These are phyloP conservation scores for Pithys albifrons DNA, from an alignment of 2,113 vertebrate genomes.

Conservation along the genomic window DNA sequence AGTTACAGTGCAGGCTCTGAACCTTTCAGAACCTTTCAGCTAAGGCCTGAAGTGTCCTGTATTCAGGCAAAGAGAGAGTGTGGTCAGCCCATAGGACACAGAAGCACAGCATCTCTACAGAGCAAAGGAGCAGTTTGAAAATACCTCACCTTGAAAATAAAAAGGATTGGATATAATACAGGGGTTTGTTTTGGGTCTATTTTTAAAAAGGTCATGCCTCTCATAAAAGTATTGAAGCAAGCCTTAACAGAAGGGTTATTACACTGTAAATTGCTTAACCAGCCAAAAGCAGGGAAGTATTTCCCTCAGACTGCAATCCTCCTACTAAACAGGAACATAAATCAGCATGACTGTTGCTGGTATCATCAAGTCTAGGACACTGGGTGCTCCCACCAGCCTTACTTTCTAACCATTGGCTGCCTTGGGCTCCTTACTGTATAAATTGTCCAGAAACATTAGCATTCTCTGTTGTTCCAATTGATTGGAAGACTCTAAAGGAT, in stretches of 20 bases:
- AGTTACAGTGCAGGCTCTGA: neutral
- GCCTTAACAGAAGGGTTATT: neutral
- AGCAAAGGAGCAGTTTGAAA: neutral
- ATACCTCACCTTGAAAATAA: constrained; percentile 7
- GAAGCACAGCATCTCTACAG: neutral
- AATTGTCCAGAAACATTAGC: neutral
- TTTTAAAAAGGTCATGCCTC: neutral
- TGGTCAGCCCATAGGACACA: neutral
- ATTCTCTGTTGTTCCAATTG: neutral
- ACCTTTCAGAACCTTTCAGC: neutral
- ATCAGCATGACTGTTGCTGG: constrained; percentile 3
- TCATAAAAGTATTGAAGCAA: neutral
- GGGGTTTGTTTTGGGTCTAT: neutral
- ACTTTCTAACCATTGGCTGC: neutral
- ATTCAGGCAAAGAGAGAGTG: neutral
- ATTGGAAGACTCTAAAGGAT: constrained; percentile 14
- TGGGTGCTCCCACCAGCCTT: neutral
- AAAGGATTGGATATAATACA: neutral
- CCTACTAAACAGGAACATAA: neutral
- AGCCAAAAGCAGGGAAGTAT: neutral
- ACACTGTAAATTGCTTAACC: neutral
- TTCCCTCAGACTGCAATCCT: neutral
- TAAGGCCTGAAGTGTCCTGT: neutral
- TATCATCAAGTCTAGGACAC: neutral
- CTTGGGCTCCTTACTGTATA: neutral